These are phyloP conservation scores for Ancistrus triradiatus DNA, from an alignment of 2,113 vertebrate species.

Conservation along the genomic window DNA sequence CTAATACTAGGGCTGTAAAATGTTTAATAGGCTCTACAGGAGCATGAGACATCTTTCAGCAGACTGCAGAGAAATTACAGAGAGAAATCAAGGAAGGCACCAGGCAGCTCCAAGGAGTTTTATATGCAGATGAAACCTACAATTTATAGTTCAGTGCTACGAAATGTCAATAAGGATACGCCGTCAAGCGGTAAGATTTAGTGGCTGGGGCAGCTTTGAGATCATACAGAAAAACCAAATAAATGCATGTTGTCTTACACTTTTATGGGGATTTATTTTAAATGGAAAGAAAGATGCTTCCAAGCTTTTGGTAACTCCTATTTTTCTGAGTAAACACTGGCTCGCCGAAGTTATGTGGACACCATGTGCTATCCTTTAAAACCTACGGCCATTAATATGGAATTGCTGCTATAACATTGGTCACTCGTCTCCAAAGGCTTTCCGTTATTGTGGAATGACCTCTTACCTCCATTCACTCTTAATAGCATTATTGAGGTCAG, in stretches of 20 bases:
- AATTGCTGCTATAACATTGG: no score
- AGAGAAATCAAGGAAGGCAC: constrained; percentile 20
- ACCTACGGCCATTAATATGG: no score
- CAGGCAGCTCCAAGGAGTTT: constrained; percentile 11
- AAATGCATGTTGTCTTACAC: not conserved
- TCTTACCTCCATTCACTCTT: no score
- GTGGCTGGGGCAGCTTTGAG: not conserved
- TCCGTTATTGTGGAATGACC: no score
- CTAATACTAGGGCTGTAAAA: constrained; percentile 12
- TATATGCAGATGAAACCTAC: constrained; percentile 30
- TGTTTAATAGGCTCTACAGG: constrained; percentile 6
- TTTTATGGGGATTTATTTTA: not conserved
- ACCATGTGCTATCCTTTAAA: no score
- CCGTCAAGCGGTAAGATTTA: not conserved
- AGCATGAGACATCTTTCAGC: constrained; percentile 23
- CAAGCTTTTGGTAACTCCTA: no score
- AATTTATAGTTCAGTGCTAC: constrained; percentile 34
- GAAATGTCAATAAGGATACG: constrained; percentile 1
- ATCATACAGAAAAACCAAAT: not conserved
- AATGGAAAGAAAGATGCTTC: no score
- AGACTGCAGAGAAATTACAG: constrained; percentile 22
- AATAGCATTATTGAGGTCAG: no score
- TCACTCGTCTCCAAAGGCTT: no score
- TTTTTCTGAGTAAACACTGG: no score
- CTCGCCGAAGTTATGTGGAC: no score